Evolutionary conservation across 2,113 vertebrate species (phyloP), one percentile per base, ranked within the genome.

Genomic region (Pavo muticus): DNA sequence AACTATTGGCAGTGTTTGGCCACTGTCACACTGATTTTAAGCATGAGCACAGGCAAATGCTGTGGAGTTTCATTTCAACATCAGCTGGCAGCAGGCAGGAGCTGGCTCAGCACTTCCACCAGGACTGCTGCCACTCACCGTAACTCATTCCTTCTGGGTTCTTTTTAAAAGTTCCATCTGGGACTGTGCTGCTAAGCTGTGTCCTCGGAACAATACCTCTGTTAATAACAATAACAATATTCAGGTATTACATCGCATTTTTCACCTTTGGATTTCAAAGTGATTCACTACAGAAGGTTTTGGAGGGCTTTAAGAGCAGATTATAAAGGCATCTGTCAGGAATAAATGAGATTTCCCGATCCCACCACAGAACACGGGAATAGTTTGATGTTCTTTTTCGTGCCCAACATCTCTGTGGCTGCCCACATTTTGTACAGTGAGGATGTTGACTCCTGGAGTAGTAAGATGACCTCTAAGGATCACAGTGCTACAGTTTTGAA

Each of bases 281-380:
- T 84, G 85, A 94, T 91, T 96, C 95, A 90, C 93, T 81, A 57
- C 71, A 69, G 82, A 88, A 77, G 47, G 92, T 92, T 96, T 94
- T 90, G 76, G 92, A 92, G 25, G 61, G 83, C 39, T 93, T 94
- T 94, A 88, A 64, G 76, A 59, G 77, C 50, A 93, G 86, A 94
- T 95, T 95, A 93, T 84, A 94, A 84, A 94, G 96, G 96, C 96
- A 96, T 93, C 96, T 96, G 96, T 95, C 96, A 90, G 95, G 95
- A 96, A 96, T 96, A 93, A 96, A 90, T 15, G 73, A 90, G 92
- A 96, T 94, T 95, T 96, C 83, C 96, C 94, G 83, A 86, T 65
- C 83, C 73, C 50, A 61, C 88, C 91, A 93, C 76, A 93, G 71
- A 88, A 69, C 69, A 88, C 42, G 13, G 27, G 65, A 96, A 80